phyloP scores from a whole-genome alignment of 2,888 invertebrate species.

The Epistrophella euchroma region DNA sequence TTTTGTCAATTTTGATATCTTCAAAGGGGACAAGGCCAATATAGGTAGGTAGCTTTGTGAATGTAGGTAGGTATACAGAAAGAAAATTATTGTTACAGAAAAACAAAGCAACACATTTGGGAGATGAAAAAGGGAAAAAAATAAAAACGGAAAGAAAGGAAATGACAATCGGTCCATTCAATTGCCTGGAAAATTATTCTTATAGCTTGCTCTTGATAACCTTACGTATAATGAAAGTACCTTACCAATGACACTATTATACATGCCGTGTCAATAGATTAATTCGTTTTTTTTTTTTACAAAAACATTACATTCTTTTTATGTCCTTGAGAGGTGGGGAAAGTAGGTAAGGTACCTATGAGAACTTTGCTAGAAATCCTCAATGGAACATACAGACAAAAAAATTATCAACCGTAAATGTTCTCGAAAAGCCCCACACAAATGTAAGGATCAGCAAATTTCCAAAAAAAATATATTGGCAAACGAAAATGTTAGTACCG shows the following conservation, averaged over 20 bases:
- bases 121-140: constrained; percentile 3
- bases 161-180: constrained; percentile 65
- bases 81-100: not conserved
- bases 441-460: no score
- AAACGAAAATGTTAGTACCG: no score
- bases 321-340: no score
- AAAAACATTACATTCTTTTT: no score
- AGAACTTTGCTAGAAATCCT: no score
- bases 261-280: not conserved
- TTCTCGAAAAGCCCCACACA: no score
- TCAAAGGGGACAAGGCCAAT: not conserved
- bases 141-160: constrained; percentile 33
- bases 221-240: constrained; percentile 12
- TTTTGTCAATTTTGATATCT: not conserved
- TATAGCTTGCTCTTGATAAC: constrained; percentile 32
- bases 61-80: not conserved
- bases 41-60: not conserved
- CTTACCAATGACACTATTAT: not conserved
- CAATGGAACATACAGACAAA: no score
- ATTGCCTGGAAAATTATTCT: constrained; percentile 70
- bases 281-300: no score
- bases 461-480: no score
- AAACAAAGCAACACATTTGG: constrained; percentile 21
- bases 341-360: no score
- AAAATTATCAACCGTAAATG: no score